Evolutionary conservation across 2,888 invertebrate genomes (phyloP).

Genomic region (Cistogaster globosa): DNA sequence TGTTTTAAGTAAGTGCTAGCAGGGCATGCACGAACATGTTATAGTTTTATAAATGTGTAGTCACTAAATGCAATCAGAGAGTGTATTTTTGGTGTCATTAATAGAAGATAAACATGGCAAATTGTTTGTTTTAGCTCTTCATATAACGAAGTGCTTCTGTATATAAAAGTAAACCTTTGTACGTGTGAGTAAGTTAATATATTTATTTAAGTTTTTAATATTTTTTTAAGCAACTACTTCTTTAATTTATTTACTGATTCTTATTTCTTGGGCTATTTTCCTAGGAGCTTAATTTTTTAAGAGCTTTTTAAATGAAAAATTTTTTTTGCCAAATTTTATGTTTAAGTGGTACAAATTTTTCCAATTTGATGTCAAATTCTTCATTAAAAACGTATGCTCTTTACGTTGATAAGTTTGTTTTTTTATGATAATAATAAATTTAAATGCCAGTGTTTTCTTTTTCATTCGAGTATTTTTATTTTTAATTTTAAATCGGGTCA

Average conservation of each 20-base stretch:
- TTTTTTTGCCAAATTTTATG: too few relatives aligned
- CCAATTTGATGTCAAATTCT: too few relatives aligned
- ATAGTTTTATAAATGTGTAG: neutral
- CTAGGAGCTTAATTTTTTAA: neutral
- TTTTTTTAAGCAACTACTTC: slow-evolving; percentile 44
- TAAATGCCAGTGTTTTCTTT: too few relatives aligned
- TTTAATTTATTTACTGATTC: slow-evolving; percentile 44
- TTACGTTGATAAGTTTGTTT: too few relatives aligned
- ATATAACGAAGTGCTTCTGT: too few relatives aligned
- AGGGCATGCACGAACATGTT: neutral
- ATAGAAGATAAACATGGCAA: slow-evolving; percentile 8
- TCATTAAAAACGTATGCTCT: too few relatives aligned
- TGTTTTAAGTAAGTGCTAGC: neutral
- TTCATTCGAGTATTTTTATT: too few relatives aligned
- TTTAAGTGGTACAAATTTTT: too few relatives aligned
- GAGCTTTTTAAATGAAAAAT: too few relatives aligned
- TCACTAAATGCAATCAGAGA: slow-evolving; percentile 26
- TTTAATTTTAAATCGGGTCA: too few relatives aligned
- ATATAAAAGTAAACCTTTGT: too few relatives aligned
- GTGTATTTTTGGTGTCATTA: slow-evolving; percentile 39
- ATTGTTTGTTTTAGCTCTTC: neutral
- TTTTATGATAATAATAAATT: too few relatives aligned
- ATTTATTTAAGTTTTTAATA: slow-evolving; percentile 24
- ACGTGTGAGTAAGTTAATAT: neutral
- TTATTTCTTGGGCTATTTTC: neutral